These are phyloP conservation scores for Epicampocera succincta DNA, from an alignment of 2,888 invertebrate species.

Conservation along the genomic window DNA sequence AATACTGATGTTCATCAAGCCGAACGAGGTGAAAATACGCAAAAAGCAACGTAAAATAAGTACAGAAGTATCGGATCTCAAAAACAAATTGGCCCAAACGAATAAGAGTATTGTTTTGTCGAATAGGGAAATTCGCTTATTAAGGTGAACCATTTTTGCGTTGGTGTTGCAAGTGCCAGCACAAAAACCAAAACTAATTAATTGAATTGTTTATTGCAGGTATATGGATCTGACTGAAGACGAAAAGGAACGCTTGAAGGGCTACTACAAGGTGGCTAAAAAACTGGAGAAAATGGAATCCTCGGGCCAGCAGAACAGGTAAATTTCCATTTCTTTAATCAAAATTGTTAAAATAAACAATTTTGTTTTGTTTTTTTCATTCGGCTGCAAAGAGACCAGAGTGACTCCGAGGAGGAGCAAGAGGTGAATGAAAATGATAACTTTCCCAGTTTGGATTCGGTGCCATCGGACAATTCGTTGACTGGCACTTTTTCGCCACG, in stretches of 20 bases:
- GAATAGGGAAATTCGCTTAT: constrained; percentile 93
- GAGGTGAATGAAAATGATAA: constrained; percentile 87
- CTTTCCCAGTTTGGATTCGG: constrained; percentile 91
- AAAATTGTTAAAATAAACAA: neutral
- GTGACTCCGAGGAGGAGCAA: constrained; percentile 88
- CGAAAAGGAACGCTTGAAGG: constrained; percentile 94
- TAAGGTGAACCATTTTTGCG: constrained; percentile 84
- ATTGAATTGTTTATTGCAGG: constrained; percentile 79
- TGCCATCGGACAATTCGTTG: constrained; percentile 87
- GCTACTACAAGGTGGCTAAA: constrained; percentile 92
- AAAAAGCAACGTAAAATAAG: constrained; percentile 95
- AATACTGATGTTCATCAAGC: constrained; percentile 91
- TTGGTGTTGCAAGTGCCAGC: too few species aligned
- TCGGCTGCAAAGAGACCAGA: constrained; percentile 83
- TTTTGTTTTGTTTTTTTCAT: constrained; percentile 1
- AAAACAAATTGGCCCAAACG: constrained; percentile 89
- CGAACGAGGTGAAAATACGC: constrained; percentile 91
- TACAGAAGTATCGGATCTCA: constrained; percentile 93
- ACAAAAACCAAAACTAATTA: neutral
- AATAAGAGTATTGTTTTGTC: constrained; percentile 94
- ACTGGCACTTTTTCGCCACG: constrained; percentile 87
- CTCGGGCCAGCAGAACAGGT: constrained; percentile 86
- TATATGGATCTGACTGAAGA: constrained; percentile 95
- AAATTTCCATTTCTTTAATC: constrained; percentile 66
- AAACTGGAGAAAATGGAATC: constrained; percentile 95